Conservation (phyloP, 2,113 vertebrate species). For the Ciconia boyciana region DNA sequence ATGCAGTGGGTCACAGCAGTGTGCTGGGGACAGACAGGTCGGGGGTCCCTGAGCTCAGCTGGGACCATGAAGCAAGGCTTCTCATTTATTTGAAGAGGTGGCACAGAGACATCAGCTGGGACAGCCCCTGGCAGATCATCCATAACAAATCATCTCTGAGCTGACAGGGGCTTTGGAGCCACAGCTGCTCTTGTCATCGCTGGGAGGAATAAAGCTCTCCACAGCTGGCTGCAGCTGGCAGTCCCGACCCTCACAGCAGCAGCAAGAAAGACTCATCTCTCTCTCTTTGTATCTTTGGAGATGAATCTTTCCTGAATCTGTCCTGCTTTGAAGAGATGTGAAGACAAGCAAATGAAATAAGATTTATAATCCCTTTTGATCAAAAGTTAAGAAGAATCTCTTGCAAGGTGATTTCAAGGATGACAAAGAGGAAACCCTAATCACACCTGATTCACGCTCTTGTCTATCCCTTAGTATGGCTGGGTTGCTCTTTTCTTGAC, state of each 20-base stretch:
- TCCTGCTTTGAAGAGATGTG: background rate
- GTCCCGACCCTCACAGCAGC: background rate
- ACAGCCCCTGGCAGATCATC: background rate
- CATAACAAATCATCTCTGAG: background rate
- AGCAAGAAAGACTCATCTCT: background rate
- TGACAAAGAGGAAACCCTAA: background rate
- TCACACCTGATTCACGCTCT: background rate
- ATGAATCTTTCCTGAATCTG: background rate
- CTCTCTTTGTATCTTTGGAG: background rate
- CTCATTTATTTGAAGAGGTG: background rate
- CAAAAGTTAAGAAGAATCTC: background rate
- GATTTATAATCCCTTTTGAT: background rate
- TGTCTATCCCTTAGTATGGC: background rate
- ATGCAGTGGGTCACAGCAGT: background rate
- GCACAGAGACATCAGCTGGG: background rate
- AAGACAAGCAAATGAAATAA: background rate
- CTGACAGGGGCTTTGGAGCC: background rate
- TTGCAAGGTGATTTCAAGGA: background rate
- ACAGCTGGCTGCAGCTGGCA: background rate
- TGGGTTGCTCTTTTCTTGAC: background rate
- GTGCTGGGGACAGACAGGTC: background rate
- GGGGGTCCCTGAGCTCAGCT: too few species aligned
- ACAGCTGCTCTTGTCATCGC: background rate
- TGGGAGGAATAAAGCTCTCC: background rate
- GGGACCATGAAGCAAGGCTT: background rate